These are phyloP conservation scores for Drosophila guanche DNA, from an alignment of 1,140 invertebrate species.

Conservation along the genomic window DNA sequence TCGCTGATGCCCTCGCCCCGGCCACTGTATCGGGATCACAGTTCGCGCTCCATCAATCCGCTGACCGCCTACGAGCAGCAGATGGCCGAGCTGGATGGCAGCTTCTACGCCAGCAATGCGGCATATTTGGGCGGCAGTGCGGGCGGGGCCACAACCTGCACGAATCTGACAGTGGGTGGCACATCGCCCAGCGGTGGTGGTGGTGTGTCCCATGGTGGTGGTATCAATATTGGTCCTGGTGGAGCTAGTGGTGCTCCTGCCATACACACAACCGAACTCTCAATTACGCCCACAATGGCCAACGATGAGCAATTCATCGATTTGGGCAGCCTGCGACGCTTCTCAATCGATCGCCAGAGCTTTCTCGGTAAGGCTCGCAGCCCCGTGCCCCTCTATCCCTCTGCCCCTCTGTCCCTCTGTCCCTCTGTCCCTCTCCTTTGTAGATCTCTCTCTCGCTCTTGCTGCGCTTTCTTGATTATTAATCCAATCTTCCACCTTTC, in stretches of 20 bases:
- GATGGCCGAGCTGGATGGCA: slow-evolving; percentile 79
- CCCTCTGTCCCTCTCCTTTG: not conserved
- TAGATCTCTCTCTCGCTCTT: too few species aligned
- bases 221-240: slow-evolving; percentile 4
- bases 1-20: slow-evolving; percentile 80
- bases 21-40: slow-evolving; percentile 74
- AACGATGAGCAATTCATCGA: slow-evolving; percentile 81
- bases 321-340: slow-evolving; percentile 81
- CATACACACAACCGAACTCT: slow-evolving; percentile 79
- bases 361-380: slow-evolving; percentile 76
- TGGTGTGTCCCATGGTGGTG: slow-evolving; percentile 24
- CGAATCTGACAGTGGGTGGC: slow-evolving; percentile 63
- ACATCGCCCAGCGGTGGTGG: slow-evolving; percentile 28
- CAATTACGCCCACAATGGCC: slow-evolving; percentile 77
- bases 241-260: slow-evolving; percentile 35
- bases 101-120: slow-evolving; percentile 76
- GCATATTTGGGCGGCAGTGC: slow-evolving; percentile 72
- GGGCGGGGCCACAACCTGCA: slow-evolving; percentile 66
- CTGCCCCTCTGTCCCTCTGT: not conserved
- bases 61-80: slow-evolving; percentile 78
- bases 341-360: slow-evolving; percentile 83
- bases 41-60: slow-evolving; percentile 80
- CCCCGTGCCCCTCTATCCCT: too few species aligned
- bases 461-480: too few species aligned
- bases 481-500: not conserved